Base-by-base conservation (phyloP, 1,140 invertebrate genomes). In the Atta colombica region DNA sequence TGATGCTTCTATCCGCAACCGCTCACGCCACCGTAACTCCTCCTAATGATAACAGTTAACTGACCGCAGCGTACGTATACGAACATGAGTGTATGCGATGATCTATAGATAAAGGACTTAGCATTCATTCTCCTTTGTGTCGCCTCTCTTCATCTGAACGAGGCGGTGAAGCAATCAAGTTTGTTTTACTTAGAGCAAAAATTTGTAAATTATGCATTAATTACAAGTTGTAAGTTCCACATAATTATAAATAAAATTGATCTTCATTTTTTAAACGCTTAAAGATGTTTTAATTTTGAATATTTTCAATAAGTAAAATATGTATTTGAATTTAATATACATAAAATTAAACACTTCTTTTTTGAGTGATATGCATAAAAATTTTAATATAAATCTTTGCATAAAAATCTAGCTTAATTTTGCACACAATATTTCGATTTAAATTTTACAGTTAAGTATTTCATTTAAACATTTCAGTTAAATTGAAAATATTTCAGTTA, bases 1-100 rank as follows among this genome's bases (percentile, higher is more conserved):
- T 51, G 45, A 72, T 51, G 39, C 6, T 25, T 2, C 53, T 58
- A 21, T 39, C 31, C 28, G 53, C 61, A 78, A 31, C 18, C 61
- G 60, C 28, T 66, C 61, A 78, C 61, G 18, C 25, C 39, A 61
- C 45, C 60, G 25, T 78, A 78, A 78, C 25, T 66, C 61, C 61
- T 78, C 60, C 18, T 66, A 78, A 66, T 66, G 61, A 65, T 66
- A 78, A 65, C 51, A 35, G 53, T 25, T 49, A 77, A 77, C 75
- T 78, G 60, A 51, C 61, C 61, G 25, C 75, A 65, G 39, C 58
- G 58, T 10, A 63, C 65, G 25, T 45, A 63, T 65, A 49, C 31
- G 39, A 66, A 65, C 21, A 61, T 25, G 60, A 12, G 39, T 63
- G 28, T 58, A 31, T 7, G 31, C 6, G 25, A 66, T 31, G 61